Evolutionary conservation across 2,113 vertebrate genomes (phyloP).

Genomic region (Nycticorax nycticorax): DNA sequence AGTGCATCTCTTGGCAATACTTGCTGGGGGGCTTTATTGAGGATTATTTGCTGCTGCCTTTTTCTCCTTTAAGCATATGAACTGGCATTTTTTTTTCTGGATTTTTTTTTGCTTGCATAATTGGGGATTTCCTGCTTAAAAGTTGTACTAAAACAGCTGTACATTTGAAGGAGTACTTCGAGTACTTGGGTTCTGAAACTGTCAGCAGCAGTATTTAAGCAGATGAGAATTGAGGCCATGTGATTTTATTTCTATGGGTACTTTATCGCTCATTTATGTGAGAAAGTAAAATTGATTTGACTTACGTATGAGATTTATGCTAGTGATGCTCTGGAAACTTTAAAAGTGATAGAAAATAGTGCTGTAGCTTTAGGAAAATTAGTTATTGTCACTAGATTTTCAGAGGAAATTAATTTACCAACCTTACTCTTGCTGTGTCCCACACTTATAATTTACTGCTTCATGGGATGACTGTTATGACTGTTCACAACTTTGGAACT

Average conservation of each 20-base stretch:
- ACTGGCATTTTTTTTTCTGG: not conserved
- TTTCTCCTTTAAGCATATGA: not conserved
- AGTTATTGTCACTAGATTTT: not conserved
- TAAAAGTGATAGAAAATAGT: not conserved
- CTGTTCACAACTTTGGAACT: not conserved
- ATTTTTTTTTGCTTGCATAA: not conserved
- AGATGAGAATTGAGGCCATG: not conserved
- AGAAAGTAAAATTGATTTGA: not conserved
- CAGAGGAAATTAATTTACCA: not conserved
- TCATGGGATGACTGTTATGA: not conserved
- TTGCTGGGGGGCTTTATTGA: not conserved
- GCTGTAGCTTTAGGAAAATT: not conserved
- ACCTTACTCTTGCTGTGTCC: not conserved
- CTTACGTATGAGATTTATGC: not conserved
- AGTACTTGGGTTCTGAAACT: not conserved
- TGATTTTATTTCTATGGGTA: not conserved
- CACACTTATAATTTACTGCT: not conserved
- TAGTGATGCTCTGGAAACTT: not conserved
- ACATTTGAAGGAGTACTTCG: not conserved
- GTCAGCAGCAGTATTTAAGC: not conserved
- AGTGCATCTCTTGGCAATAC: conserved; percentile 15
- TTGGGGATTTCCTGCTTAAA: not conserved
- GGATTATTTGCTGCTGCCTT: not conserved
- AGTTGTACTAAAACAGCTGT: not conserved
- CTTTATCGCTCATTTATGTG: not conserved